phyloP scores from a whole-genome alignment of 2,888 invertebrate species.

The Protonemura montana region DNA sequence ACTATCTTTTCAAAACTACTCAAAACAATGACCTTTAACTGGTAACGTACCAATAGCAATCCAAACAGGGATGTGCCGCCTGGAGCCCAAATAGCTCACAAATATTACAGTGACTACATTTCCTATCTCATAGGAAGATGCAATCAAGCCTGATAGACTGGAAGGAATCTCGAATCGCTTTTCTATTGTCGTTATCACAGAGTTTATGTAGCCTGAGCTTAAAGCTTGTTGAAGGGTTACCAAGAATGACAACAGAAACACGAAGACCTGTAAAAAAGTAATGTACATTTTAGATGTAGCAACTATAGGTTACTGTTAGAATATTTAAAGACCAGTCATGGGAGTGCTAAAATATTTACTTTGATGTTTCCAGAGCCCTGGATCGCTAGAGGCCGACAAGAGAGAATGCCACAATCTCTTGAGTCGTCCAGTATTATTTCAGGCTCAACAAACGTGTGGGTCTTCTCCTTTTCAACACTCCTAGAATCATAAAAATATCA shows the following conservation, averaged over 20 bases:
- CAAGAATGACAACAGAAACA: slow-evolving; percentile 85
- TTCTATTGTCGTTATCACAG: slow-evolving; percentile 96
- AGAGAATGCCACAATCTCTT: slow-evolving; percentile 87
- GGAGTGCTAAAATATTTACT: slow-evolving; percentile 8
- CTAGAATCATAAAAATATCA: not conserved
- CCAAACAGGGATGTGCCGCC: slow-evolving; percentile 93
- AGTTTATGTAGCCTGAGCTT: slow-evolving; percentile 91
- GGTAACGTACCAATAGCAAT: slow-evolving; percentile 80
- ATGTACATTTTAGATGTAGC: not conserved
- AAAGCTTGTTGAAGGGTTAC: slow-evolving; percentile 90
- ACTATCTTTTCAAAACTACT: too few relatives aligned
- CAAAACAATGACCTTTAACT: not conserved
- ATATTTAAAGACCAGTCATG: not conserved
- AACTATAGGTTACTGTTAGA: not conserved
- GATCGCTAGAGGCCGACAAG: slow-evolving; percentile 83
- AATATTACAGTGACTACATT: slow-evolving; percentile 95
- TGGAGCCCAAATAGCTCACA: slow-evolving; percentile 92
- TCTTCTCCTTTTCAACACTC: slow-evolving; percentile 45
- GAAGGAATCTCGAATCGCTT: slow-evolving; percentile 92
- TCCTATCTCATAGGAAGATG: slow-evolving; percentile 94
- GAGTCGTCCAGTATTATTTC: slow-evolving; percentile 61
- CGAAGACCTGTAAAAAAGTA: slow-evolving; percentile 75
- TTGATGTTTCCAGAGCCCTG: slow-evolving; percentile 62
- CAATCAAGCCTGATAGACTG: slow-evolving; percentile 89
- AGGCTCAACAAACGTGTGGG: slow-evolving; percentile 41